Percentiles rank a stretch among this genome's conserved stretches.
phyloP scores from a whole-genome alignment of 2,797 vertebrate genomes.

The Tolypeutes matacus region DNA sequence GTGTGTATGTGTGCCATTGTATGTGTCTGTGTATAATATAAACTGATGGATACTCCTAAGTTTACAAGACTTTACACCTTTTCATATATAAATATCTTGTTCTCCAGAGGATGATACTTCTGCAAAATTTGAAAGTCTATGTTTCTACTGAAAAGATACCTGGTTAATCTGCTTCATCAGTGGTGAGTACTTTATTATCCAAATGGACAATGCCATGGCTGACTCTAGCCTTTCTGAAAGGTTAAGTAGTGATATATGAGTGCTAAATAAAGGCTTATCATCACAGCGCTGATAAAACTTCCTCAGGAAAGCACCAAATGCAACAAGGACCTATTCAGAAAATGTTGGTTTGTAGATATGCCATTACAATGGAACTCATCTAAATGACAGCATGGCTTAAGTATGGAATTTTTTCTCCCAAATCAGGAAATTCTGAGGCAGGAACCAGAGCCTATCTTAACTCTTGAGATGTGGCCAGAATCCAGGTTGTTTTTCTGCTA shows the following conservation, averaged over 20 bases:
- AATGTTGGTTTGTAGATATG: constrained; percentile 84
- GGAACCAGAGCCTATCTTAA: constrained; percentile 61
- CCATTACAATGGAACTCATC: constrained; percentile 82
- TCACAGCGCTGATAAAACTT: constrained; percentile 85
- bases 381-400: constrained; percentile 85
- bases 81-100: constrained; percentile 68
- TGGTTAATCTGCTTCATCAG: constrained; percentile 74
- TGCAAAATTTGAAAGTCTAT: constrained; percentile 65
- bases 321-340: constrained; percentile 86
- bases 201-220: constrained; percentile 52
- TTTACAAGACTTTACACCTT: constrained; percentile 65
- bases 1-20: neutral
- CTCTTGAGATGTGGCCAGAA: constrained; percentile 58
- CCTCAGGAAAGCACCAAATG: constrained; percentile 84
- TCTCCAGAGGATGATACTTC: constrained; percentile 58
- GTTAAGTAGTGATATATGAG: constrained; percentile 80
- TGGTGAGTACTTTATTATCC: constrained; percentile 66
- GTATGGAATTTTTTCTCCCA: constrained; percentile 81
- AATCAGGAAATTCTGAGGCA: constrained; percentile 72
- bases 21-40: constrained; percentile 35
- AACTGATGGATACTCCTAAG: constrained; percentile 2
- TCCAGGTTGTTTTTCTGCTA: constrained; percentile 74
- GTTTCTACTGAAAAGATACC: constrained; percentile 65
- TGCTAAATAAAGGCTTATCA: constrained; percentile 87
- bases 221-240: constrained; percentile 61